A percentile compares a stretch with the other conserved stretches of the same genome.
Evolutionary conservation across 1,140 invertebrate genomes (phyloP).

Genomic region (Heliconius hermathena): DNA sequence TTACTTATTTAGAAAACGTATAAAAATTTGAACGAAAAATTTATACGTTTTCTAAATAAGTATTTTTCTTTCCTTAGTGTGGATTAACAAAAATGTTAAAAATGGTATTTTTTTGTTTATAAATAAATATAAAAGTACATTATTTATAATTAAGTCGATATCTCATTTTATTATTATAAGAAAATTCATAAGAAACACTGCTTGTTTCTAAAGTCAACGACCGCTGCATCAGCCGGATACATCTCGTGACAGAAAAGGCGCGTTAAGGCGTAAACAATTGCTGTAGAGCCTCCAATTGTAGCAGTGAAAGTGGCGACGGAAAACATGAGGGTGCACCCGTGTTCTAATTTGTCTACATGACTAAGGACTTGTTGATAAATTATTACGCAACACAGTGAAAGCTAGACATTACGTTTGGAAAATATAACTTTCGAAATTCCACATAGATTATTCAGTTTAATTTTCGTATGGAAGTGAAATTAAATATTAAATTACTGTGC

Average conservation of each 20-base stretch:
- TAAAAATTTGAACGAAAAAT: too few relatives aligned
- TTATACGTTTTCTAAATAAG: too few relatives aligned
- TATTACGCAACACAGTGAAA: conserved; percentile 52
- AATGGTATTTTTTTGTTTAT: background rate
- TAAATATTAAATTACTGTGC: conserved; percentile 39
- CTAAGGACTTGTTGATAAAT: conserved; percentile 19
- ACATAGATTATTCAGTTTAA: conserved; percentile 32
- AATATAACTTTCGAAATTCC: conserved; percentile 39
- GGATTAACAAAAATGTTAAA: too few relatives aligned
- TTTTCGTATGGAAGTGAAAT: conserved; percentile 40
- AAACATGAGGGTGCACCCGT: conserved; percentile 23
- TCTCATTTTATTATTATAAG: background rate
- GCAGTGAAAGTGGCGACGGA: conserved; percentile 30
- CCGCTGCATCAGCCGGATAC: conserved; percentile 53
- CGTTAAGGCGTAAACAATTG: conserved; percentile 59
- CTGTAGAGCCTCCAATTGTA: conserved; percentile 37
- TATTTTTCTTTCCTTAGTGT: too few relatives aligned
- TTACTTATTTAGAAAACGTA: too few relatives aligned
- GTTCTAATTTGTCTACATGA: conserved; percentile 14
- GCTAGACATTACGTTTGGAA: conserved; percentile 39
- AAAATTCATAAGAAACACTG: background rate
- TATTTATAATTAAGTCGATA: background rate
- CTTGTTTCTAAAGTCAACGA: conserved; percentile 46
- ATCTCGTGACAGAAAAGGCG: conserved; percentile 56
- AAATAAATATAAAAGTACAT: background rate